phyloP scores from a whole-genome alignment of 2,888 invertebrate genomes.

The Drosophila barbarae region DNA sequence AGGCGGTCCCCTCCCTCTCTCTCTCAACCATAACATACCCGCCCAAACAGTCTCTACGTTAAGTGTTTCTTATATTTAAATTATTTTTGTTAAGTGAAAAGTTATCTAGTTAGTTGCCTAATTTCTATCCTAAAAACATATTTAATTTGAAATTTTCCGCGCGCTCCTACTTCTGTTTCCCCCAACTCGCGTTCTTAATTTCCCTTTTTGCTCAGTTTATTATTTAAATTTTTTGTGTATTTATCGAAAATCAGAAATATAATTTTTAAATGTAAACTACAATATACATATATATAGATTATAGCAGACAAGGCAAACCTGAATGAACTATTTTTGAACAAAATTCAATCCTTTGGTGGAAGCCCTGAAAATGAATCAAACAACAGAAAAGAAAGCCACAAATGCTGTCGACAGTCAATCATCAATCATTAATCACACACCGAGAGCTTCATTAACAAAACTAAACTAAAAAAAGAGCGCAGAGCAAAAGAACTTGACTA shows the following conservation, averaged over 20 bases:
- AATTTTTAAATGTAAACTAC: slow-evolving; percentile 43
- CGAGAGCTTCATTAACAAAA: slow-evolving; percentile 32
- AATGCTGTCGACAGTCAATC: slow-evolving; percentile 25
- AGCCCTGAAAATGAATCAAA: slow-evolving; percentile 9
- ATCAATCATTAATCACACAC: slow-evolving; percentile 23
- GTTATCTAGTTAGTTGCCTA: slow-evolving; percentile 57
- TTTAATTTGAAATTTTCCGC: slow-evolving; percentile 49
- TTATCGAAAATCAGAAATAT: slow-evolving; percentile 46
- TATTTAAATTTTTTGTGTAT: slow-evolving; percentile 54
- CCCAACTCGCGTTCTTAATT: slow-evolving; percentile 22
- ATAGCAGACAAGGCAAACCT: slow-evolving; percentile 42
- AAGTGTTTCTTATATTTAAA: slow-evolving; percentile 67
- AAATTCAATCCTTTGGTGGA: slow-evolving; percentile 44
- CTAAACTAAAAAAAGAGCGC: slow-evolving; percentile 21
- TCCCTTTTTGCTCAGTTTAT: slow-evolving; percentile 29
- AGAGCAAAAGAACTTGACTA: slow-evolving; percentile 51
- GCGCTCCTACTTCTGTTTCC: slow-evolving; percentile 36
- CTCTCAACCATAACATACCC: slow-evolving; percentile 46
- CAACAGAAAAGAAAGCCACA: slow-evolving; percentile 25
- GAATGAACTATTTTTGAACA: slow-evolving; percentile 40
- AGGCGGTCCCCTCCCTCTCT: slow-evolving; percentile 13
- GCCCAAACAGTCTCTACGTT: slow-evolving; percentile 64
- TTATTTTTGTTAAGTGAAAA: slow-evolving; percentile 63
- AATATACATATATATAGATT: slow-evolving; percentile 19
- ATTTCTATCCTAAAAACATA: slow-evolving; percentile 48